Percentiles rank a stretch among this genome's conserved stretches.
phyloP scores from a whole-genome alignment of 2,888 invertebrate genomes.

The Luffia ferchaultella region DNA sequence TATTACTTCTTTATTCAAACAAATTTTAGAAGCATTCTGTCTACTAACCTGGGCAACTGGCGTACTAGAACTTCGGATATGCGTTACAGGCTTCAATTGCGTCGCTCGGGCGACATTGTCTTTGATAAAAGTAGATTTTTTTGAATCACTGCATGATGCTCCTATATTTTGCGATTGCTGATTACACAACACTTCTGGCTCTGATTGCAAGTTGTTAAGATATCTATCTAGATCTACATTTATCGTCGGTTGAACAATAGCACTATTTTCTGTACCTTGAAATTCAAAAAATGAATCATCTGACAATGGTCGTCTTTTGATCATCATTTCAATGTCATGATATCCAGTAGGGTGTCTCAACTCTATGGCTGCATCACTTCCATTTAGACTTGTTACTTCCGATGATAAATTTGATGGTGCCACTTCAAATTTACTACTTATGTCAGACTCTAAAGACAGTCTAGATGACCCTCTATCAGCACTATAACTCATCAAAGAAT shows the following conservation, averaged over 20 bases:
- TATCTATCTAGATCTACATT: constrained; percentile 74
- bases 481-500: constrained; percentile 51
- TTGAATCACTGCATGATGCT: constrained; percentile 10
- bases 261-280: constrained; percentile 57
- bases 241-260: constrained; percentile 53
- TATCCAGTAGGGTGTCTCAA: constrained; percentile 49
- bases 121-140: constrained; percentile 25
- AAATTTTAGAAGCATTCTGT: constrained; percentile 21
- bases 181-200: constrained; percentile 28
- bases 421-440: constrained; percentile 58
- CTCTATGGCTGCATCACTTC: constrained; percentile 60
- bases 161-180: constrained; percentile 16
- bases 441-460: constrained; percentile 53
- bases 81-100: constrained; percentile 22
- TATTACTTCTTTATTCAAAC: constrained; percentile 18
- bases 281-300: constrained; percentile 78
- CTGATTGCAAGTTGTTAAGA: constrained; percentile 70
- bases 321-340: constrained; percentile 65
- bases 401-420: constrained; percentile 46
- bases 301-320: constrained; percentile 77
- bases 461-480: constrained; percentile 54
- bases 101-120: constrained; percentile 28
- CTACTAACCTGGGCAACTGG: constrained; percentile 32
- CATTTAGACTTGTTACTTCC: constrained; percentile 47
- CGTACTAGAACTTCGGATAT: constrained; percentile 43